Evolutionary conservation across 2,888 invertebrate genomes (phyloP), one percentile per base, ranked within the genome.

Genomic region (Sinhomidia bicolor): DNA sequence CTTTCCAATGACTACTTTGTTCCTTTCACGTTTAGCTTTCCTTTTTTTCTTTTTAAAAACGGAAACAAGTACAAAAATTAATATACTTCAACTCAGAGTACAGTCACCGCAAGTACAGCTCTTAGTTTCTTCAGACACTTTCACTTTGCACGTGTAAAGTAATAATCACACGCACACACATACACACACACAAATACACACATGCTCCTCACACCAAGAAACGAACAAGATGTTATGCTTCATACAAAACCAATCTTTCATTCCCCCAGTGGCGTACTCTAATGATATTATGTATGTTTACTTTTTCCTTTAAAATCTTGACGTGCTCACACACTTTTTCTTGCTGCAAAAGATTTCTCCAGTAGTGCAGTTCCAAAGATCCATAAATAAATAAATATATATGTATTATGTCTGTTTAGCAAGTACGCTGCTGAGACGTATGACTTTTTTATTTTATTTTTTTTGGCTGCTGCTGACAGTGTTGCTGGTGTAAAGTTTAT

Each of bases 251-350:
- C 32, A 85, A 85, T 89, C 89, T 89, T 89, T 85, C 65, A 85
- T 89, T 89, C 84, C 89, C 89, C 89, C 89, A 85, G 74, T 79
- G 83, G 74, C 54, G 26, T 23, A 44, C 23, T 41, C 81, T 82
- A 76, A 87, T 62, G 76, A 62, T 83, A 88, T 82, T 87, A 80
- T 57, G 14, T 74, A 57, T 81, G 81, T 87, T 81, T 81, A 74
- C 78, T 82, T 47, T 81, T 60, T 44, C 47, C 74, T 74, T 85
- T 74, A 62, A 85, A 85, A 84, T 68, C 68, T 17, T 78, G n/a
- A 10, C 41, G 1, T 26, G 7, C 32, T 23, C 41, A 44, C 29
- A 14, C 41, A 44, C 29, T 26, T 14, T 76, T 57, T 10, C 76
- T n/a, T n/a, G n/a, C n/a, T n/a, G n/a, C n/a, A n/a, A n/a, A 76